Base-by-base conservation (phyloP, 2,797 vertebrate genomes). In the Hemitrygon akajei region DNA sequence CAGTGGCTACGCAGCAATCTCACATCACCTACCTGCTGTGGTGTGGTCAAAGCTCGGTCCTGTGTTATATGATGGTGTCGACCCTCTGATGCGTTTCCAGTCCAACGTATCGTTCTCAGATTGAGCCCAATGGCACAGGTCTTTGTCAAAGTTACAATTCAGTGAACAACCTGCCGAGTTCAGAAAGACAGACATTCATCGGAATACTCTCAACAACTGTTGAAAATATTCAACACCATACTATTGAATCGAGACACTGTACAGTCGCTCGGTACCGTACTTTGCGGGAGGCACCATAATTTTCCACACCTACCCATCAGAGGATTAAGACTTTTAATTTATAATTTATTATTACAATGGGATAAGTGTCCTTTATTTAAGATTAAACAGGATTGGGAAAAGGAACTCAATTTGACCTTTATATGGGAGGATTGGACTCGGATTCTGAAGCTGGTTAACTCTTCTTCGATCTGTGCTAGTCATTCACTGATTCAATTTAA, bases 21-120 rank as follows among this genome's bases (percentile, higher is more conserved):
- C 40, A 66, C 14, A 22, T 27, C 27, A 94, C 95, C 95, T 95
- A 97, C 98, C 96, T 96, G 97, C 97, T 27, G 96, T 97, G 0
- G 97, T 98, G 96, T 98, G 97, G 95, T 98, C 97, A 94, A 95
- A 93, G 20, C 95, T 94, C n/a, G 97, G 97, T n/a, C 97, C 97
- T 1, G 97, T 97, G 22, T 94, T 63, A 47, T 82, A 58, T 0
- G 97, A 96, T 22, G 96, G 96, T 0, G 97, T 98, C 16, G 96
- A 84, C 30, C 97, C 98, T 79, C 96, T 97, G 94, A 1, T 18
- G 25, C 40, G 2, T 47, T 0, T 82, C 47, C 25, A 10, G 7
- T 25, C 47, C 2, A 82, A 27, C 81, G 47, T 25, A 9, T 47
- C 3, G 9, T 96, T 96, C 86, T 96, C 94, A 69, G 96, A 95